These are phyloP conservation scores for Tolypeutes matacus DNA, from an alignment of 2,797 vertebrate genomes.

Conservation along the genomic window DNA sequence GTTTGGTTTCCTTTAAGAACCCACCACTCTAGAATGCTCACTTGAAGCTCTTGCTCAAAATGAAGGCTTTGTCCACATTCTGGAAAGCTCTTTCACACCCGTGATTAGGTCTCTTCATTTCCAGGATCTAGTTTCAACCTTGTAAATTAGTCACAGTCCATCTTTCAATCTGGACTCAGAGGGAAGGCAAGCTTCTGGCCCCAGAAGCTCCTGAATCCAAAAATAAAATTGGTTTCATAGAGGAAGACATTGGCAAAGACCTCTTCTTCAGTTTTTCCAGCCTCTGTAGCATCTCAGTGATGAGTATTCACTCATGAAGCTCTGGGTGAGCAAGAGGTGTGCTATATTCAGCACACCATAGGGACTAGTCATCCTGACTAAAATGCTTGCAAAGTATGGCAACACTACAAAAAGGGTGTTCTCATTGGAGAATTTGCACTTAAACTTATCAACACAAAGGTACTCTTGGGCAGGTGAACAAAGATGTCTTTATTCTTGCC, in stretches of 20 bases:
- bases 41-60: neutral
- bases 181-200: conserved; percentile 91
- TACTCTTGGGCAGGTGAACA: conserved; percentile 91
- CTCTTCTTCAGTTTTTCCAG: neutral
- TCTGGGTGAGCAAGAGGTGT: neutral
- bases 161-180: conserved; percentile 91
- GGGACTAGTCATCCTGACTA: neutral
- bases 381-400: neutral
- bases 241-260: conserved; percentile 91
- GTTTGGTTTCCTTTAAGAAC: neutral
- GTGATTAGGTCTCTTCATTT: conserved; percentile 85
- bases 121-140: conserved; percentile 87
- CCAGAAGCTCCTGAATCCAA: conserved; percentile 93
- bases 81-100: neutral
- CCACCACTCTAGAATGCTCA: neutral
- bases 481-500: conserved; percentile 93
- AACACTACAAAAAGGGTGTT: neutral
- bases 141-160: conserved; percentile 92
- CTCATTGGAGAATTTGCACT: neutral
- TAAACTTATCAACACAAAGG: neutral
- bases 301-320: neutral
- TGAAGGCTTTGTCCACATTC: neutral
- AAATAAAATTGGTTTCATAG: conserved; percentile 91
- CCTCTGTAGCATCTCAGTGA: neutral
- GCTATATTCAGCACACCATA: neutral